Evolutionary conservation across 37 sponge, comb jelly and placozoan genomes (phyloP).

Genomic region (Cliona cf. orientalis): DNA sequence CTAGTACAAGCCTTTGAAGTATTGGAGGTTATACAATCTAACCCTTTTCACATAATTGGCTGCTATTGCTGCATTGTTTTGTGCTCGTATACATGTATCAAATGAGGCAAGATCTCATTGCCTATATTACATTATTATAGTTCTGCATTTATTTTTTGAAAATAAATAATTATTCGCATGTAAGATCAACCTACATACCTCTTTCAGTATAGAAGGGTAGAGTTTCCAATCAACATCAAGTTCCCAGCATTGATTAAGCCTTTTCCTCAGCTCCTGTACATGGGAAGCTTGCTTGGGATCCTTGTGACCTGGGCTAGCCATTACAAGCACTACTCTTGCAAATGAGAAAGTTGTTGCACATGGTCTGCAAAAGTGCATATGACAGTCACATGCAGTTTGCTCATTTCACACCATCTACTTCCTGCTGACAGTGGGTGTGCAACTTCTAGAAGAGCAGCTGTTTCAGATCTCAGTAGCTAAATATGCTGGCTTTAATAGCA

Average conservation of each 20-base stretch:
- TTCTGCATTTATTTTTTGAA: no score
- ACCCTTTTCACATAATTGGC: no score
- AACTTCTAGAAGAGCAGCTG: not conserved
- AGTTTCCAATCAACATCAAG: constrained; percentile 21
- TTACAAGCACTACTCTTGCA: not conserved
- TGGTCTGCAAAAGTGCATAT: no score
- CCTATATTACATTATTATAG: no score
- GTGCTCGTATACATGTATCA: no score
- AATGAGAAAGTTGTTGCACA: no score
- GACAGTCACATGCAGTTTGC: no score
- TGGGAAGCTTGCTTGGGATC: not conserved
- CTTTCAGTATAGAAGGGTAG: not conserved
- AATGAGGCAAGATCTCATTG: no score
- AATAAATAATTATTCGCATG: not conserved
- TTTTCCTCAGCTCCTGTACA: not conserved
- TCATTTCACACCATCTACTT: not conserved
- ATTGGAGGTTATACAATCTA: no score
- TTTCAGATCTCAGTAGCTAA: not conserved
- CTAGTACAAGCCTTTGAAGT: no score
- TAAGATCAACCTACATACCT: constrained; percentile 6
- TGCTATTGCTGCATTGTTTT: no score
- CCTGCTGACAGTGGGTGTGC: not conserved
- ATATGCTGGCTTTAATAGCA: constrained; percentile 20
- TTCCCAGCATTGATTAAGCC: constrained; percentile 16
- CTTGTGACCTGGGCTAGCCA: not conserved